Evolutionary conservation across 2,797 vertebrate genomes (phyloP).

Genomic region (Mus caroli): DNA sequence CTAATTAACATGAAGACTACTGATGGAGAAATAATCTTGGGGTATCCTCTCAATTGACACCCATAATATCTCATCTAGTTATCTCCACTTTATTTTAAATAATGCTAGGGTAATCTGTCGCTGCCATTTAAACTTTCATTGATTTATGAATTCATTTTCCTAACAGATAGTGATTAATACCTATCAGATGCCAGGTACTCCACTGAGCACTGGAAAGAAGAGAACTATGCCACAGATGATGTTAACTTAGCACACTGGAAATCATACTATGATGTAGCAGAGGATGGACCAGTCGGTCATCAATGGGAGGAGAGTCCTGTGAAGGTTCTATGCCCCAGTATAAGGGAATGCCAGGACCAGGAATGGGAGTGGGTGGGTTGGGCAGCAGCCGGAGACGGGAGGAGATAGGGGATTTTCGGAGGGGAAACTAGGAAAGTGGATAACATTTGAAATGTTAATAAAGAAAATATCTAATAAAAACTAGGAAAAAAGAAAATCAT

Average conservation of each 20-base stretch:
- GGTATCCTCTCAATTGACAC: neutral
- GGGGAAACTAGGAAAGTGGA: too few relatives aligned
- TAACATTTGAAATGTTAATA: too few relatives aligned
- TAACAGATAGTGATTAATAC: neutral
- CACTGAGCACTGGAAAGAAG: neutral
- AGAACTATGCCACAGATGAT: neutral
- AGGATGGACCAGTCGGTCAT: too few relatives aligned
- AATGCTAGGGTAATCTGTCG: neutral
- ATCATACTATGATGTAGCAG: neutral
- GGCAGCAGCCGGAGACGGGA: too few relatives aligned
- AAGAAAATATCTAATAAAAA: too few relatives aligned
- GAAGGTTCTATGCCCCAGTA: too few relatives aligned
- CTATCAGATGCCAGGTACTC: neutral
- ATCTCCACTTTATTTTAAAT: neutral
- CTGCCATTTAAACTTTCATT: neutral
- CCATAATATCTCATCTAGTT: slow-evolving; percentile 7
- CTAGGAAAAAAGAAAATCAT: too few relatives aligned
- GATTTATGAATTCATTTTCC: slow-evolving; percentile 16
- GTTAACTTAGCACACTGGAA: neutral
- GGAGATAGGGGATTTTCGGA: too few relatives aligned
- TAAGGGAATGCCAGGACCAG: too few relatives aligned
- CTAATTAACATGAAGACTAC: neutral
- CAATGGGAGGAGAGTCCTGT: too few relatives aligned
- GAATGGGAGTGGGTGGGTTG: too few relatives aligned
- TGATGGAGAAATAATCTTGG: neutral